Conservation (phyloP, 2,888 invertebrate species). For the Pristionchus maxplancki region DNA sequence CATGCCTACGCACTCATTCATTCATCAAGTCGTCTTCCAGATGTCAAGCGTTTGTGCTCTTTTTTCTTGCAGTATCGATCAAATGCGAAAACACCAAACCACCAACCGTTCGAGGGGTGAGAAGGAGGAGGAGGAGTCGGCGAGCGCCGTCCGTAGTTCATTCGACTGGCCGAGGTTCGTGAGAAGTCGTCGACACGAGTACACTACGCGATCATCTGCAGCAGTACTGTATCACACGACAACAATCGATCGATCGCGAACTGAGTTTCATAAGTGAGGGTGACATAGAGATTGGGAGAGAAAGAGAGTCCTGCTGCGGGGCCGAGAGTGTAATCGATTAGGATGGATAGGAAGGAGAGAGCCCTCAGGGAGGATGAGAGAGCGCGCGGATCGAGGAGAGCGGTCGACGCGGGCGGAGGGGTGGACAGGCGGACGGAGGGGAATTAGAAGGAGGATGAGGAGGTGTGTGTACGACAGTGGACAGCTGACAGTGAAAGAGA, state of each 20-base stretch:
- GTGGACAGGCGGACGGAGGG: not conserved
- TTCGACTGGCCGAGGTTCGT: conserved; percentile 30
- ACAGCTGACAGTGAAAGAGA: conserved; percentile 23
- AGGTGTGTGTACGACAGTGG: conserved; percentile 17
- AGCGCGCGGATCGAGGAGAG: conserved; percentile 13
- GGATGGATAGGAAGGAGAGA: not conserved
- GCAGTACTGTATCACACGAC: not conserved
- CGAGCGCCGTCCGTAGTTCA: conserved; percentile 36
- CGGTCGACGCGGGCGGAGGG: not conserved
- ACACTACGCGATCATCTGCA: conserved; percentile 30
- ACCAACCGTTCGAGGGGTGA: conserved; percentile 40
- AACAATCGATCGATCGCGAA: conserved; percentile 17
- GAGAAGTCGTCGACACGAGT: not conserved
- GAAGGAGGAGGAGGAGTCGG: conserved; percentile 40
- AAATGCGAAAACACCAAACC: not conserved
- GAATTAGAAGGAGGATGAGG: no score
- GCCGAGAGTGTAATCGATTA: conserved; percentile 45
- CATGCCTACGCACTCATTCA: conserved; percentile 35
- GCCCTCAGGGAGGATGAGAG: conserved; percentile 22
- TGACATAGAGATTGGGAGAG: not conserved
- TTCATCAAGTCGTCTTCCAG: conserved; percentile 13
- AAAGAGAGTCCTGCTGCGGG: not conserved
- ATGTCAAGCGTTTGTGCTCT: not conserved
- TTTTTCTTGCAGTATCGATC: not conserved
- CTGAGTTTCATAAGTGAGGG: not conserved